Evolutionary conservation across 2,888 invertebrate genomes (phyloP).

Genomic region (Saturnia japonica): DNA sequence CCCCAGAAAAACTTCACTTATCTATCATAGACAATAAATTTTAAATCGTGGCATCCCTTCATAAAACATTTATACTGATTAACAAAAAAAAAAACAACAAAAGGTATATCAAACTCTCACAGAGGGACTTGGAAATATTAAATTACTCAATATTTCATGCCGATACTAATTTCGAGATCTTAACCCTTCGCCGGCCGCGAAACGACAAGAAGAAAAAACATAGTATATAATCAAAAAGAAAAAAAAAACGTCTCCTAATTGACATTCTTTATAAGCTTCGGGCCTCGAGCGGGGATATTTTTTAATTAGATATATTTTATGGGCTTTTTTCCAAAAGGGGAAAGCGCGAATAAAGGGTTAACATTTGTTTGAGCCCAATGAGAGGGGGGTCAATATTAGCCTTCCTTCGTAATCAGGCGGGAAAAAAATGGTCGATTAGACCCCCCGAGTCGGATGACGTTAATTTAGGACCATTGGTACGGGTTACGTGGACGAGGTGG

Average conservation of each 20-base stretch:
- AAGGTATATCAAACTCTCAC: conserved; percentile 19
- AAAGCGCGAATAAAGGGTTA: conserved; percentile 77
- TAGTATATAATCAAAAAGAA: conserved; percentile 54
- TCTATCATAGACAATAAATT: background rate
- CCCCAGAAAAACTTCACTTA: background rate
- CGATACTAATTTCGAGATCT: conserved; percentile 82
- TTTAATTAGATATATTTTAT: conserved; percentile 84
- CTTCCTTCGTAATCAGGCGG: conserved; percentile 78
- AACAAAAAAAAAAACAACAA: conserved; percentile 35
- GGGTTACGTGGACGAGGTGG: conserved; percentile 57
- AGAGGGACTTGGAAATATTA: conserved; percentile 61
- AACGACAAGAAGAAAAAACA: conserved; percentile 74
- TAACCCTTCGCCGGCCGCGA: conserved; percentile 76
- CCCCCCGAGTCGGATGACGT: conserved; percentile 63
- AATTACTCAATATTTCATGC: conserved; percentile 82
- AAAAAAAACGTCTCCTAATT: conserved; percentile 77
- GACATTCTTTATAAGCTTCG: conserved; percentile 83
- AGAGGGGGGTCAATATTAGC: conserved; percentile 78
- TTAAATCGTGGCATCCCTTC: conserved; percentile 7
- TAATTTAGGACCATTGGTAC: conserved; percentile 79
- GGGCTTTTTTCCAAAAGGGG: conserved; percentile 79
- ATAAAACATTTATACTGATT: conserved; percentile 41
- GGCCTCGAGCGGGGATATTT: conserved; percentile 81
- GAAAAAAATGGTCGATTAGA: conserved; percentile 80
- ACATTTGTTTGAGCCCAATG: conserved; percentile 77